Base-by-base conservation (phyloP, 2,888 invertebrate genomes). In the Phengaris alcon region DNA sequence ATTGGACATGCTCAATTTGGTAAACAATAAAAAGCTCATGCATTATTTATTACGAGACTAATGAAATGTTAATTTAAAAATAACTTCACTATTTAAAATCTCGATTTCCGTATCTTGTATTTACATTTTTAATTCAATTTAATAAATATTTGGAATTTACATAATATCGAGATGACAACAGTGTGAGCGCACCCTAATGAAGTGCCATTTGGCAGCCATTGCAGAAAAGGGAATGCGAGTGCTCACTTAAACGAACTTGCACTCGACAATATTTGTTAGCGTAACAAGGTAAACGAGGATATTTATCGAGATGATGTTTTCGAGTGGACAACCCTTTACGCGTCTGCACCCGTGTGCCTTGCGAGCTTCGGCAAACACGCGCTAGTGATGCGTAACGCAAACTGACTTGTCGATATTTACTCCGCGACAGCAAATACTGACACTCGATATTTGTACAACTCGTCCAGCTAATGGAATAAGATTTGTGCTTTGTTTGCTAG, bases 371-470 rank as follows among this genome's bases (percentile, higher is more conserved):
- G 82, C 89, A 93, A 93, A 93, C 88, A 93, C 82, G 81, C 79
- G 86, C 87, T 93, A 93, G 93, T 93, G 93, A 93, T 93, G 93
- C 93, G 91, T 90, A 93, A 93, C 92, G 89, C 93, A 92, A 93
- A 92, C 92, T 88, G 82, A 82, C 85, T 85, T 90, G 91, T 91
- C 92, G 91, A 90, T 92, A 87, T 93, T 93, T 90, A 89, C 89
- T 81, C 85, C 83, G 85, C 80, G 85, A 90, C 88, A 82, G 90
- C 87, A 92, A 93, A 93, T 88, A 92, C 84, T 84, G 87, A 84
- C 89, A 87, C 86, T 89, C 85, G 88, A 89, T 92, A 88, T 93
- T 93, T 93, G 90, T 87, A 85, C 85, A 87, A 85, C 88, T 87
- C 86, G 84, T 64, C 87, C 82, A 88, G 87, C 88, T 93, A 93